Evolutionary conservation across 1,140 invertebrate species (phyloP), one percentile per base, ranked within the genome.

Genomic region (Arctopsyche grandis): DNA sequence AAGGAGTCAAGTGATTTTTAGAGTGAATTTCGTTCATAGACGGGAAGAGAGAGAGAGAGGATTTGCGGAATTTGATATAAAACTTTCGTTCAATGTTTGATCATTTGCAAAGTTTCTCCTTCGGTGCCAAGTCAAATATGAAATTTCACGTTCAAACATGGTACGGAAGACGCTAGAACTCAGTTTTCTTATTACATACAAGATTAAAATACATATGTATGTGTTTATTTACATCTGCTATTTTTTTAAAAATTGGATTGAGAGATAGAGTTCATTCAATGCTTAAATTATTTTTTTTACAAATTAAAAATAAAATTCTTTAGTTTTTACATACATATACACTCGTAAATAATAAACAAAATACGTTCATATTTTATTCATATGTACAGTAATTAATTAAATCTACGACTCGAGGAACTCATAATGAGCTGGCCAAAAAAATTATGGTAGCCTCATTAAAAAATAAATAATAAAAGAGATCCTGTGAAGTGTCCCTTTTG

Each of bases 61-160:
- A 38, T 7, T 7, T 38, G 56, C 1, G 56, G 14, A 21, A 19
- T 60, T 60, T 21, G 14, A 21, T 60, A 21, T 60, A 21, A 60
- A 60, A 60, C n/a, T 60, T 60, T 9, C 56, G 56, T 60, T 60
- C 14, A 21, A 60, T 60, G 56, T 60, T 60, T 60, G 56, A 60
- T 60, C 56, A 21, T 60, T 60, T 60, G 56, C 16, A 21, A 60
- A 60, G 56, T 60, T 60, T 9, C n/a, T 19, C 14, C 29, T 7
- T 19, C 7, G 56, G 56, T 9, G 56, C n/a, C 16, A 60, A 60
- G 56, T n/a, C 16, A 60, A 60, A 60, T 60, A 60, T 60, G 16
- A 21, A 60, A 21, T 52, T 60, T n/a, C 1, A 5, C 16, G 56
- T 19, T 10, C 56, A 60, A 60, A 60, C 16, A 60, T 19, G 9